Conservation (phyloP, 2,797 vertebrate genomes). For the Morus bassanus region DNA sequence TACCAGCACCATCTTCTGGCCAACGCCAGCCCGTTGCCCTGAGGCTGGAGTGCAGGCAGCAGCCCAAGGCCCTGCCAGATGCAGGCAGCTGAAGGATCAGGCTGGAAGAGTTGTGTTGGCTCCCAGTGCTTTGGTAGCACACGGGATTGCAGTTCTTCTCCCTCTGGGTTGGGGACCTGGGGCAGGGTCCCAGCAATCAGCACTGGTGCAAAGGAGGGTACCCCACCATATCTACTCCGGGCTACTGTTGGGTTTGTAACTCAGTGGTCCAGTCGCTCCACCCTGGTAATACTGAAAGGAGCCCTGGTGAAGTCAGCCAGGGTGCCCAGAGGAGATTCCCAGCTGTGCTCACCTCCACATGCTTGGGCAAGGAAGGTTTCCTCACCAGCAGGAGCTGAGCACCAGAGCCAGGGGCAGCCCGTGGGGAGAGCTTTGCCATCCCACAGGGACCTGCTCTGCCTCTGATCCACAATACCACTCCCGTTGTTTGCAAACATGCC, state of each 20-base stretch:
- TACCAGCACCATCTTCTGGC: slow-evolving; percentile 68
- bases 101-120: neutral
- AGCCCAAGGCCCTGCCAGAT: neutral
- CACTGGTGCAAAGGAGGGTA: neutral
- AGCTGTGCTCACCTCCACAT: neutral
- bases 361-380: neutral
- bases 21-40: neutral
- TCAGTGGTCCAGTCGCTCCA: fast-evolving
- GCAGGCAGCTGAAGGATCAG: neutral
- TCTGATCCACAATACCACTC: neutral
- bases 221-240: neutral
- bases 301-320: too few species aligned
- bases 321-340: neutral
- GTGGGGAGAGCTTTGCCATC: neutral
- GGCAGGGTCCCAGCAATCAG: neutral
- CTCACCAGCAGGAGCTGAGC: neutral
- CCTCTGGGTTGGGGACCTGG: neutral
- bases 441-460: neutral
- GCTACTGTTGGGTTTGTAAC: too few species aligned
- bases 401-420: neutral
- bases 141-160: neutral
- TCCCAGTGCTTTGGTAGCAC: neutral
- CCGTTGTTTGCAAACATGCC: fast-evolving
- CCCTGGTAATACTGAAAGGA: too few species aligned
- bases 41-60: neutral